Evolutionary conservation across 2,888 invertebrate species (phyloP).

Genomic region (Rhabditoides inermis): DNA sequence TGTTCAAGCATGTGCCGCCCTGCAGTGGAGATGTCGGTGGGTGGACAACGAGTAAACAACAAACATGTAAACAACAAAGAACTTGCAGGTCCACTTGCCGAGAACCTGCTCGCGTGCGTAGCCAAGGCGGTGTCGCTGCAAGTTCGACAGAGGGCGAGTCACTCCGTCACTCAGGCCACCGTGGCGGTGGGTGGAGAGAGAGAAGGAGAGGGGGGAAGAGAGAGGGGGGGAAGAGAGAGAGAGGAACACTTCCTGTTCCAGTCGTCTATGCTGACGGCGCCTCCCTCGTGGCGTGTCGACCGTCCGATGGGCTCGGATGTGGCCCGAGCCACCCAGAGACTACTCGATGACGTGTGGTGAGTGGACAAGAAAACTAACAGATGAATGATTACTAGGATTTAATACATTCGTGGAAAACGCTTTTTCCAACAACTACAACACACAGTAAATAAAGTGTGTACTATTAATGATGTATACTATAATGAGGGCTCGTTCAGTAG

Average conservation of each 20-base stretch:
- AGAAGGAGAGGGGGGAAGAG: not conserved
- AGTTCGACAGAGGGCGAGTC: conserved; percentile 40
- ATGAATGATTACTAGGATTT: no score
- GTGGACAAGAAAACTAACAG: conserved; percentile 18
- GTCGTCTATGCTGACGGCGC: conserved; percentile 33
- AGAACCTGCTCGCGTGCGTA: conserved; percentile 41
- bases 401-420: no score
- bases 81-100: conserved; percentile 24
- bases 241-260: conserved; percentile 16
- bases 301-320: conserved; percentile 30
- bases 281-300: conserved; percentile 40
- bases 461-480: no score
- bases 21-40: conserved; percentile 18
- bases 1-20: conserved; percentile 40
- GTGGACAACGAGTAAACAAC: not conserved
- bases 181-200: conserved; percentile 22
- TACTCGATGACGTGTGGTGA: conserved; percentile 19
- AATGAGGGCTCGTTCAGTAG: no score
- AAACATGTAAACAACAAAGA: not conserved
- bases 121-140: conserved; percentile 47
- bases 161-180: conserved; percentile 31
- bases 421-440: no score
- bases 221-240: not conserved
- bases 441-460: no score
- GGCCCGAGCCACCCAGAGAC: conserved; percentile 15